Evolutionary conservation across 2,797 vertebrate genomes (phyloP), one percentile per base, ranked within the genome.

Genomic region (Liasis olivaceus): DNA sequence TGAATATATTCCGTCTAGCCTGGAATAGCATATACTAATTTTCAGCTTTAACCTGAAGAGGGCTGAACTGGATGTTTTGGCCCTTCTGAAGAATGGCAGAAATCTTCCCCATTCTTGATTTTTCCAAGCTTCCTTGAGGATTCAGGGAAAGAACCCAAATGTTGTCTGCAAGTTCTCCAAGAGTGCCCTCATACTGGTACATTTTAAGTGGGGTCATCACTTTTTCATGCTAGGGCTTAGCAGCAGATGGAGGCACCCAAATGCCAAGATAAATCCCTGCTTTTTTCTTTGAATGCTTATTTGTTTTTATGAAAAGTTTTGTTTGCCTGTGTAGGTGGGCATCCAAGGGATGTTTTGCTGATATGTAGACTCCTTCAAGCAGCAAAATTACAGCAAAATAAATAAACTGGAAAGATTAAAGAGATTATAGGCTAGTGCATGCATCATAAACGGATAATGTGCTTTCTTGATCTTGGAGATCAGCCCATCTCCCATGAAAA

Each of bases 351-450:
- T 0, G 24, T 72, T 94, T 94, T 93, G 89, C 93, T 97, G 96
- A 88, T 94, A 94, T 91, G 95, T 92, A 95, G 90, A 94, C 51
- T 95, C 94, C 54, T 95, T 96, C 90, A 86, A 97, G 93, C 36
- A 69, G 94, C n/a, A 58, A 96, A 96, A 96, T 94, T 86, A 62
- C 31, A 93, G 31, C 92, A 91, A 77, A 94, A 94, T 94, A 96
- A 96, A 95, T 96, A 95, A 95, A 94, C 42, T 4, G 93, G 69
- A 95, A 90, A 97, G 93, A 95, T 95, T 94, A 93, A 91, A 95
- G 77, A 95, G 22, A 93, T 36, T 91, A 95, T 93, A 90, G 92
- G 94, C 96, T 92, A 31, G 47, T 92, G 47, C 93, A 87, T 91
- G 77, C 92, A 95, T 91, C 54, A 63, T 95, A 97, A 95, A 94